Conservation (phyloP, 2,113 vertebrate genomes). For the Gopherus evgoodei region DNA sequence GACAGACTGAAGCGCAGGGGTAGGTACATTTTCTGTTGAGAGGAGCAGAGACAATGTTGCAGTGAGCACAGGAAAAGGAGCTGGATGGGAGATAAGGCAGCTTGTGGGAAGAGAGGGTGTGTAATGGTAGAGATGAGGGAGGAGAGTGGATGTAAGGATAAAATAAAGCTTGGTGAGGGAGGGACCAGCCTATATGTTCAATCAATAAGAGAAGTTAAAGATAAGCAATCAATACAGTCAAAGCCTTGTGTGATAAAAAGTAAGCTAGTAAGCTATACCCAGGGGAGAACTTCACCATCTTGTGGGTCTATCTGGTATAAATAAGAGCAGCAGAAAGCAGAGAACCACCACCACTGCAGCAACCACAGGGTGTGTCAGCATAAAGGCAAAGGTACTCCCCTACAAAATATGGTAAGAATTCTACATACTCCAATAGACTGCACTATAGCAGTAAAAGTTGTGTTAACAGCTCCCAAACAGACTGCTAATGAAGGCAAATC, state of each 20-base stretch:
- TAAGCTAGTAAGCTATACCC: not conserved
- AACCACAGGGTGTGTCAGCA: not conserved
- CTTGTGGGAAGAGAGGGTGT: accelerated
- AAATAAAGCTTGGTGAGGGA: not conserved
- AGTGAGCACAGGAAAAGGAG: not conserved
- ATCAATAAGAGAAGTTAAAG: not conserved
- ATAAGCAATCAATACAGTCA: not conserved
- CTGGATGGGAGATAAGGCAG: not conserved
- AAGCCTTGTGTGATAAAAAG: not conserved
- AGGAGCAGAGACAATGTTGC: not conserved
- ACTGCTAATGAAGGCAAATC: not conserved
- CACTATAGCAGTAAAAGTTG: not conserved
- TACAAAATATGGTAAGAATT: not conserved
- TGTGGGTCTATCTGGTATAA: not conserved
- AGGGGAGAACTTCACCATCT: not conserved
- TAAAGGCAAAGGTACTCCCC: not conserved
- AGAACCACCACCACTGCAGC: not conserved
- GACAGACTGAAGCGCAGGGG: not conserved
- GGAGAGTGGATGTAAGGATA: not conserved
- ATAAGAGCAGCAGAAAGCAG: not conserved
- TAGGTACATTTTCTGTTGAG: not conserved
- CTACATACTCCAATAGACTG: not conserved
- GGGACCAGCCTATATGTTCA: not conserved
- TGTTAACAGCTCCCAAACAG: not conserved
- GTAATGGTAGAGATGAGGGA: not conserved